These are phyloP conservation scores for Prunella strophiata DNA, from an alignment of 2,797 vertebrate genomes.

Conservation along the genomic window DNA sequence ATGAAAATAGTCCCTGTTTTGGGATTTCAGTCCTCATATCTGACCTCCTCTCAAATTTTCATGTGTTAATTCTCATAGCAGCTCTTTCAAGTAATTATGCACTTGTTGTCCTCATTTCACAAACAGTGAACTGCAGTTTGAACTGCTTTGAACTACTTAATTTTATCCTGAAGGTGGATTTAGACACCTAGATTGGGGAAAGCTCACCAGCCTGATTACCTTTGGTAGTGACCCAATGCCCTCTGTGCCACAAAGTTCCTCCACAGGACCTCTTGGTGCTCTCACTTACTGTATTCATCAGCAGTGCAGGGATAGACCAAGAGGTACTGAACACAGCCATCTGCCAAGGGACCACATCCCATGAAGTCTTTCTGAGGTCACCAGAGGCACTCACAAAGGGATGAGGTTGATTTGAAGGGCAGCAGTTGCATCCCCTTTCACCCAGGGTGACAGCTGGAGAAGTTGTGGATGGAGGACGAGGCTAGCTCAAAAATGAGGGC, in stretches of 20 bases:
- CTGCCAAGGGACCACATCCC: background rate
- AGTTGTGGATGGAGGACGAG: background rate
- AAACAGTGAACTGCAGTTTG: background rate
- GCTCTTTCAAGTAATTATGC: background rate
- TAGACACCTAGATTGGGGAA: background rate
- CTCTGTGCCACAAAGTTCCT: background rate
- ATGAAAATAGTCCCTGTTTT: rapidly evolving
- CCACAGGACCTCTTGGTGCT: rapidly evolving
- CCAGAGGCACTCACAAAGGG: background rate
- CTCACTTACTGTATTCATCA: rapidly evolving
- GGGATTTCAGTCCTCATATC: background rate
- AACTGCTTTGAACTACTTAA: background rate
- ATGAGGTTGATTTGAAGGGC: background rate
- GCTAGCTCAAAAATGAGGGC: background rate
- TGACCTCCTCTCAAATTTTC: background rate
- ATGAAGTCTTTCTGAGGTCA: background rate
- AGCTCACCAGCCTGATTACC: background rate
- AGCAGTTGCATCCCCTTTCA: background rate
- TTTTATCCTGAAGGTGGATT: background rate
- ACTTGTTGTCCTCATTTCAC: background rate
- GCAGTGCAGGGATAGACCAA: rapidly evolving
- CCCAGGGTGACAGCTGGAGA: background rate
- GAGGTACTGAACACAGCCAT: background rate
- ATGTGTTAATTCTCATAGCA: background rate
- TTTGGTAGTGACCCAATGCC: background rate